Conservation (phyloP, 2,797 vertebrate species). For the Carcharodon carcharias region DNA sequence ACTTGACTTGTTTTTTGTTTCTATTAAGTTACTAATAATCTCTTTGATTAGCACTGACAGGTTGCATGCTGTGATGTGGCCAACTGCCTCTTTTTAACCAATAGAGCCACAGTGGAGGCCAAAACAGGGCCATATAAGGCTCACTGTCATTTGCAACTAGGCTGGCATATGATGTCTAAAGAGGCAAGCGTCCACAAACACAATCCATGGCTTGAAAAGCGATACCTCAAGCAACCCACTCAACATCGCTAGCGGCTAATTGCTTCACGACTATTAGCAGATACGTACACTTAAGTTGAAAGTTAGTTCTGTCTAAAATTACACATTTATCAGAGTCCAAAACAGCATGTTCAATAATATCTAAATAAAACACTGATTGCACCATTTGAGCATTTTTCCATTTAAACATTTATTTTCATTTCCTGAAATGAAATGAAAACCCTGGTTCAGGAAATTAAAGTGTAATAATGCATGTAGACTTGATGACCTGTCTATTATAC, state of each 20-base stretch:
- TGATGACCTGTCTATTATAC: neutral
- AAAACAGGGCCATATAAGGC: neutral
- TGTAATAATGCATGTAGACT: neutral
- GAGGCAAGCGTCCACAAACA: neutral
- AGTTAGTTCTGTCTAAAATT: neutral
- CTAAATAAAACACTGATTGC: neutral
- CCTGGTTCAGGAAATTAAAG: slow-evolving; percentile 11
- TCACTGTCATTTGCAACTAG: neutral
- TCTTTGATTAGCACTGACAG: slow-evolving; percentile 5
- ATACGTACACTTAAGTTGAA: neutral
- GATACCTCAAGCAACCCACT: neutral
- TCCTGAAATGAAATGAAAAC: slow-evolving; percentile 16
- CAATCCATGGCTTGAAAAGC: neutral
- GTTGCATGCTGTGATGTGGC: slow-evolving; percentile 8
- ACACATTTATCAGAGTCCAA: neutral
- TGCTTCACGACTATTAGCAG: neutral
- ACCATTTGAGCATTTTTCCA: neutral
- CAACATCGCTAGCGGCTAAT: neutral
- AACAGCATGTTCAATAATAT: neutral
- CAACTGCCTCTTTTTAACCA: neutral
- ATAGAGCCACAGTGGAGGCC: neutral
- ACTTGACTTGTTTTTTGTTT: neutral
- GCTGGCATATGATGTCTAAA: neutral
- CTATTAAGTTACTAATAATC: neutral
- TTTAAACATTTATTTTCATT: slow-evolving; percentile 1